Percentiles rank a stretch among this genome's conserved stretches.
phyloP scores from a whole-genome alignment of 2,113 vertebrate species.

The Microcebus griseorufus region DNA sequence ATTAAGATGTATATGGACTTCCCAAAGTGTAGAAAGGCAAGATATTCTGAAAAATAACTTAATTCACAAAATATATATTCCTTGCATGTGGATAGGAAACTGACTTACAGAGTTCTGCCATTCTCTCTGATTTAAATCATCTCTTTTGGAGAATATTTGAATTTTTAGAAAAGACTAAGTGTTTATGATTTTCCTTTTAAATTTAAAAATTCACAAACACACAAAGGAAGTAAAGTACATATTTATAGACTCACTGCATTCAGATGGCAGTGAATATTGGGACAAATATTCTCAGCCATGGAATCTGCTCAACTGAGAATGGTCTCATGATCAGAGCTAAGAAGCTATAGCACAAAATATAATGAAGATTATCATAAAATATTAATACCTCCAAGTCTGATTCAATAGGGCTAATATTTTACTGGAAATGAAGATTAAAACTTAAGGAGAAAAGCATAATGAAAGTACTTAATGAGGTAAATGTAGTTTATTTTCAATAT shows the following conservation, averaged over 20 bases:
- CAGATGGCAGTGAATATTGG: not conserved
- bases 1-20: not conserved
- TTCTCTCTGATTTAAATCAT: not conserved
- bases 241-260: not conserved
- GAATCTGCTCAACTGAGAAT: not conserved
- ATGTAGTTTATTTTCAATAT: not conserved
- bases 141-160: not conserved
- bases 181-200: not conserved
- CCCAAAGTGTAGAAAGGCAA: not conserved
- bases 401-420: not conserved
- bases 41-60: not conserved
- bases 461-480: not conserved
- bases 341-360: not conserved
- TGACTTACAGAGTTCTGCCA: not conserved
- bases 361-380: not conserved
- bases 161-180: not conserved
- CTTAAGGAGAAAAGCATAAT: not conserved
- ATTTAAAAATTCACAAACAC: constrained; percentile 22
- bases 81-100: not conserved
- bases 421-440: constrained; percentile 26
- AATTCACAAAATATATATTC: not conserved
- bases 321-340: not conserved
- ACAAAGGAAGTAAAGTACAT: not conserved
- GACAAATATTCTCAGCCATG: not conserved
- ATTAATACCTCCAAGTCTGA: not conserved